Evolutionary conservation across 1,140 invertebrate species (phyloP).

Genomic region (Trichomalopsis sarcophagae): DNA sequence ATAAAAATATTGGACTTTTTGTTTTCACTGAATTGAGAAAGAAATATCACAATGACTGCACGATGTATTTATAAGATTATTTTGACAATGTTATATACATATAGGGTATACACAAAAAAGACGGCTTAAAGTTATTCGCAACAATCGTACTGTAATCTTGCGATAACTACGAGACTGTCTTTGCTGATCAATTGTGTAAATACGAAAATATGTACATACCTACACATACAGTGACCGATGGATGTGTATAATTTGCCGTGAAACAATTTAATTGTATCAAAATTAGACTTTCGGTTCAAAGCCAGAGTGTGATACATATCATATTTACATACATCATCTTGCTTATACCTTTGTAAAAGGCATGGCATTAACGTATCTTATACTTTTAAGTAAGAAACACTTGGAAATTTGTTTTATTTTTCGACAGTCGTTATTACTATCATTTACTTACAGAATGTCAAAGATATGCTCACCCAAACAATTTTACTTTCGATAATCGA

Average conservation of each 20-base stretch:
- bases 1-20: not conserved
- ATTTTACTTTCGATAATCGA: not conserved
- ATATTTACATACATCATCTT: slow-evolving; percentile 36
- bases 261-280: slow-evolving; percentile 11
- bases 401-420: slow-evolving; percentile 12
- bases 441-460: not conserved
- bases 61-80: not conserved
- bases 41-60: not conserved
- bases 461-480: not conserved
- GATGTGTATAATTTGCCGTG: slow-evolving; percentile 14
- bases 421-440: not conserved
- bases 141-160: not conserved
- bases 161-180: not conserved
- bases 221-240: slow-evolving; percentile 12
- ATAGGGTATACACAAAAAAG: not conserved
- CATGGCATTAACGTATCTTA: not conserved
- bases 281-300: slow-evolving; percentile 27
- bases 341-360: slow-evolving; percentile 43
- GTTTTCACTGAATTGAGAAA: not conserved
- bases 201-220: slow-evolving; percentile 40
- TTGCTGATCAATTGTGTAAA: slow-evolving; percentile 34
- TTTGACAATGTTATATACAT: not conserved
- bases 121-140: not conserved
- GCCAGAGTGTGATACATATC: slow-evolving; percentile 46
- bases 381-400: slow-evolving; percentile 1